Base-by-base conservation (phyloP, 2,888 invertebrate species). In the Ypsolopha sequella region DNA sequence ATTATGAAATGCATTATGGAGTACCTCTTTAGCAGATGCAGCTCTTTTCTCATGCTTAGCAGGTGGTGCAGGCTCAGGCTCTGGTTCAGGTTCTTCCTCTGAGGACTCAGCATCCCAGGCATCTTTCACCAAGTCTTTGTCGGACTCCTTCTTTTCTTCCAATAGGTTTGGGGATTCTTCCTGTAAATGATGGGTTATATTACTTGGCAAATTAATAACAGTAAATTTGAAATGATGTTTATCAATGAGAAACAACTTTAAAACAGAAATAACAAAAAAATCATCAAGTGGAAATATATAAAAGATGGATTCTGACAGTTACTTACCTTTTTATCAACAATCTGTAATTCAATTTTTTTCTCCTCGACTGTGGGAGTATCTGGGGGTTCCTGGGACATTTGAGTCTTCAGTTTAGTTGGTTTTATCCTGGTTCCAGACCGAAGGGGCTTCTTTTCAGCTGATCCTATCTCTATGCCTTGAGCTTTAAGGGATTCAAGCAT, bases 401-500 rank as follows among this genome's bases (percentile, higher is more conserved):
- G 91, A 52, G 87, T 88, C 67, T 93, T 93, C 56, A 91, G 74
- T 67, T 92, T 94, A 54, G 88, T 90, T 8, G 91, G 91, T 65
- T 92, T 90, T 56, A 94, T 81, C 70, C 95, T 89, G 6, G 95
- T 94, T 41, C 96, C 94, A 67, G 89, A 89, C 58, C 92, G 75
- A 0, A 86, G 80, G 24, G 89, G 88, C 63, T 80, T 88, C 72
- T 88, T 89, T 54, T 91, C 91, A 35, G 90, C 90, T 58, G 92
- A 91, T 0, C 95, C 95, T 54, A 96, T 86, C 66, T 93, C 93
- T 34, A 95, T 81, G 54, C 97, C 97, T 79, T 96, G 95, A 7
- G 95, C 96, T 76, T 95, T 96, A 41, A 97, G 84, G 1, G 94
- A 93, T 51, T 97, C 96, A 55, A 98, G 80, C 89, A 97, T 90